phyloP scores from a whole-genome alignment of 2,797 vertebrate genomes.

The Acestrorhynchus altus region DNA sequence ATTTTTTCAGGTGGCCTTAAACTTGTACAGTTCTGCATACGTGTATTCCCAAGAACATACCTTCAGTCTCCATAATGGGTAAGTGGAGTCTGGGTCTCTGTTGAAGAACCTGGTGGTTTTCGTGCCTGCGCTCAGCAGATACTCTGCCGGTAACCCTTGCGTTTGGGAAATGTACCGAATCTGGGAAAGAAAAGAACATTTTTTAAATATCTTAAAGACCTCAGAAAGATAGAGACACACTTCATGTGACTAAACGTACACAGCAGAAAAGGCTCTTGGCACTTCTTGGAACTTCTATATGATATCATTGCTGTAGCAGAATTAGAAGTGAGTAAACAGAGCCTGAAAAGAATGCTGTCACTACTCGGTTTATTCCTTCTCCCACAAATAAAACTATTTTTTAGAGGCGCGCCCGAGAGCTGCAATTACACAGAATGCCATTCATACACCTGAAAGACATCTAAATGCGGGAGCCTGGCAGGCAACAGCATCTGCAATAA shows the following conservation, averaged over 20 bases:
- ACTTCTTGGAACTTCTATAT: constrained; percentile 4
- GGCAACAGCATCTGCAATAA: constrained; percentile 43
- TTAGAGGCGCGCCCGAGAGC: constrained; percentile 37
- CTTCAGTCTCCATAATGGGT: constrained; percentile 98
- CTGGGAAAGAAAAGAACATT: constrained; percentile 75
- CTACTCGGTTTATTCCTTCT: constrained; percentile 38
- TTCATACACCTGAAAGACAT: constrained; percentile 53
- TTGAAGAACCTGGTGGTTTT: constrained; percentile 99
- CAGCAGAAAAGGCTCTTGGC: constrained; percentile 36
- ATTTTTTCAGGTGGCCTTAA: background rate
- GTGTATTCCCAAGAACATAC: constrained; percentile 69
- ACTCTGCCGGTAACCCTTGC: constrained; percentile 97
- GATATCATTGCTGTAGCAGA: constrained; percentile 27
- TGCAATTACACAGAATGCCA: constrained; percentile 52
- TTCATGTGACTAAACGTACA: constrained; percentile 6
- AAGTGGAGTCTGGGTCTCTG: constrained; percentile 95
- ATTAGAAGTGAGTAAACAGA: constrained; percentile 48
- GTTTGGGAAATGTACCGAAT: constrained; percentile 99
- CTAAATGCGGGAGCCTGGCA: constrained; percentile 44
- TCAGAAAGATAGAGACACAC: constrained; percentile 1
- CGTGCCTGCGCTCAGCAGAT: constrained; percentile 97
- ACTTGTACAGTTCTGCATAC: background rate
- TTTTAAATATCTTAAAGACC: constrained; percentile 9
- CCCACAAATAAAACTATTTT: constrained; percentile 28
- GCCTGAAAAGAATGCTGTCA: constrained; percentile 44